Base-by-base conservation (phyloP, 2,888 invertebrate species). In the Spatulosminthurus flaviceps region DNA sequence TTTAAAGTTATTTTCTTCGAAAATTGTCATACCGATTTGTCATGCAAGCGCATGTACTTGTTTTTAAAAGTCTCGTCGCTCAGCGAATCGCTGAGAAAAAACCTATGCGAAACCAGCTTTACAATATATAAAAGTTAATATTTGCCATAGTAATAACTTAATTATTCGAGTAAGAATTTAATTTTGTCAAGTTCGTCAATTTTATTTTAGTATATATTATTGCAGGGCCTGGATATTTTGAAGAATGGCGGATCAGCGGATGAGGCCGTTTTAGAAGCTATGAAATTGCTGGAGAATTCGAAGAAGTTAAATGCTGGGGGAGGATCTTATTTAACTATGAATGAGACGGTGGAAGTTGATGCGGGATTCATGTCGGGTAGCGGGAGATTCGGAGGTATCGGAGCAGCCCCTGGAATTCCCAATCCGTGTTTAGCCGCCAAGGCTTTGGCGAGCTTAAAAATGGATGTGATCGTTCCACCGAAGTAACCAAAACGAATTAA, bases 271-370 rank as follows among this genome's bases (percentile, higher is more conserved):
- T 92, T 93, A 82, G 91, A 91, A 77, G 95, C 95, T 13, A 92
- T 95, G 71, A 90, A 92, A 83, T 90, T 92, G 85, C 89, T 98
- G 85, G 98, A 98, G 91, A 92, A 97, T 88, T 94, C 95, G 84
- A 91, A 93, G 7, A 88, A 94, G 78, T 97, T 97, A 64, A 99
- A 99, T 90, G 97, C 98, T 84, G 96, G 98, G 2, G 92, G 90
- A 87, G 99, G 99, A 34, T 98, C 98, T 1, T 97, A 95, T 89
- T 90, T 99, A 81, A 97, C 95, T 72, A 90, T 93, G 88, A 91
- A 93, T 86, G 97, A 97, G 16, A 90, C 90, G 77, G 96, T 99
- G 0, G 98, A 99, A 89, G 96, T 96, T 88, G 99, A 99, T 89
- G 98, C 98, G 1, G 94, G 95, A 76, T 91, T 97, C 43, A 98